Base-by-base conservation (phyloP, 2,797 vertebrate genomes). In the Hybognathus amarus region DNA sequence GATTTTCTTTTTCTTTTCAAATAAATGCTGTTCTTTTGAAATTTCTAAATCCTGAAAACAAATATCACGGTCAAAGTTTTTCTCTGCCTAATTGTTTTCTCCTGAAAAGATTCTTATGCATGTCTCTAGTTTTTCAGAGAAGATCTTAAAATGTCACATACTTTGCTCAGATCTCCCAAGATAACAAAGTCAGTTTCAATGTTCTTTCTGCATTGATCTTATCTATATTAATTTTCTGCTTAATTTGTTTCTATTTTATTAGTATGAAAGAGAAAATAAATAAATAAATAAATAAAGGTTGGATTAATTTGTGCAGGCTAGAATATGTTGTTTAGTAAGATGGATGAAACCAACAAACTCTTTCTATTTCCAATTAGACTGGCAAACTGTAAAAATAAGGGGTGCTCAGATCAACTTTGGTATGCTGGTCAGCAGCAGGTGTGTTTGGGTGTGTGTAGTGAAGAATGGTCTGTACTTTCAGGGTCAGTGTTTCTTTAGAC, bases 401-500 rank as follows among this genome's bases (percentile, higher is more conserved):
- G 68, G 69, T 42, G 40, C 56, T 64, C 69, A 27, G 52, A 15
- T 7, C 6, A 24, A 67, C 18, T 76, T 76, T 85, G 77, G 77
- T 83, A 73, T 80, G 67, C 50, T 63, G 77, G 56, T 83, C 68
- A 83, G 71, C 42, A 77, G 77, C 81, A 86, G 83, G 87, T 87
- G 85, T 82, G 61, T 82, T 64, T 87, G 85, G 87, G 86, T 90
- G 87, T 87, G 85, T 83, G 45, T 87, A 79, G 64, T n/a, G 15
- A 79, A 76, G 76, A 86, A 88, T 90, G 88, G 90, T 66, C 71
- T 89, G 88, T 83, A 88, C 56, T 77, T 81, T 70, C 67, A 79
- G 79, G 84, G 85, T 87, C 86, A 82, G 36, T 84, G 76, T 84
- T 76, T 80, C 76, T 83, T 79, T 40, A 77, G 76, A 67, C 64